Evolutionary conservation across 2,888 invertebrate genomes (phyloP).

Genomic region (Phalera bucephala): DNA sequence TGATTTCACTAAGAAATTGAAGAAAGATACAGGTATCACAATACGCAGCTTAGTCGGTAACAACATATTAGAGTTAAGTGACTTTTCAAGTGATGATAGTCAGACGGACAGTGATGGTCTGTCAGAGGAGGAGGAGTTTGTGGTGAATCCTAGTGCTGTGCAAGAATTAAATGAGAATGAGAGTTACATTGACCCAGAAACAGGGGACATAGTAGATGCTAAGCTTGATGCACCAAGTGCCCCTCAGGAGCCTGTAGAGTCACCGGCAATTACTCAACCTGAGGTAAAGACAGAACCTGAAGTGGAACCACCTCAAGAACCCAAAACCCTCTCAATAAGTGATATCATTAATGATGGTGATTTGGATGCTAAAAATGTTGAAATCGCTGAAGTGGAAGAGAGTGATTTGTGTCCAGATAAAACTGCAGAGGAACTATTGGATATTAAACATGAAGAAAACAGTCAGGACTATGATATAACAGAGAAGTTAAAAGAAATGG

Average conservation of each 20-base stretch:
- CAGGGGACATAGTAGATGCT: conserved; percentile 71
- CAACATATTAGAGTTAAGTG: conserved; percentile 75
- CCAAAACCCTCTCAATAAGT: conserved; percentile 75
- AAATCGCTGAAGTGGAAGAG: conserved; percentile 73
- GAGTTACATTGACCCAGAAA: conserved; percentile 78
- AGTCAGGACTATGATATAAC: conserved; percentile 83
- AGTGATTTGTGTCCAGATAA: conserved; percentile 73
- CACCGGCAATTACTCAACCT: conserved; percentile 14
- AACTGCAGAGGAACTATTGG: conserved; percentile 63
- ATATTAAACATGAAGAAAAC: conserved; percentile 67
- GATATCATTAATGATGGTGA: conserved; percentile 76
- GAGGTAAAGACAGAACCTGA: conserved; percentile 14
- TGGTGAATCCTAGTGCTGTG: conserved; percentile 73
- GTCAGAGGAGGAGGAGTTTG: conserved; percentile 76
- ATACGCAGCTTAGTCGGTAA: conserved; percentile 77
- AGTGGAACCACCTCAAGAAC: conserved; percentile 33
- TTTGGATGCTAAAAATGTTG: conserved; percentile 76
- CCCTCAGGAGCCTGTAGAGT: conserved; percentile 21
- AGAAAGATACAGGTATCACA: conserved; percentile 77
- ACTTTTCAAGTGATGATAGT: conserved; percentile 73
- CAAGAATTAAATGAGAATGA: conserved; percentile 73
- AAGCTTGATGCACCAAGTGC: conserved; percentile 27
- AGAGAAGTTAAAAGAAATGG: conserved; percentile 86
- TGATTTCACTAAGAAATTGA: conserved; percentile 78
- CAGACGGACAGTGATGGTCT: conserved; percentile 76